Evolutionary conservation across 2,888 invertebrate genomes (phyloP), one percentile per base, ranked within the genome.

Genomic region (Teinopalpus imperialis): DNA sequence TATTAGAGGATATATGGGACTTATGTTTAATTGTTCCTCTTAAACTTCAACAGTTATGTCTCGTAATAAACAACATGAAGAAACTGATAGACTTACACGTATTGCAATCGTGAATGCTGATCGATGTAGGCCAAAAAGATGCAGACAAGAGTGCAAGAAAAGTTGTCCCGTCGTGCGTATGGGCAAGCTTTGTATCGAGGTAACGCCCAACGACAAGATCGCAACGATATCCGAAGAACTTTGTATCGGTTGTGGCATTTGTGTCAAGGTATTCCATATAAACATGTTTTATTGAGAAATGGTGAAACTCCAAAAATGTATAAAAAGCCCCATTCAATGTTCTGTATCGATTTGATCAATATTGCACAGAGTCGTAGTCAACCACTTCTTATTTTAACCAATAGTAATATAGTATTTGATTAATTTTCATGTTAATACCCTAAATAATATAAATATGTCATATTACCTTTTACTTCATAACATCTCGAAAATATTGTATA

Each of bases 151-250:
- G 72, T 99, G 99, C 89, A 99, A 99, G 77, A 97, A 97, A 71
- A 97, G 97, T 41, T 99, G 99, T 81, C 99, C 99, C 0, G 99
- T 99, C 45, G 98, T 98, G 50, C 93, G 99, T 59, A 98, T 98
- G 97, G 99, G 99, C 72, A 99, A 99, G 83, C 92, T 99, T 26
- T 99, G 99, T 80, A 99, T 99, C 68, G 98, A 99, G 91, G 99
- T 99, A 27, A 93, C 94, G 30, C 95, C 98, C 6, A 96, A 96
- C 65, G 97, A 96, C 67, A 99, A 99, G 89, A 97, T 99, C 61
- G 98, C 99, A 24, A 93, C 94, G 29, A 97, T 99, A 74, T 99
- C 99, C 32, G 99, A 99, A 86, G 98, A 98, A 78, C 90, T 99
- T 2, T 99, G 99, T 83, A 99, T 99, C 66, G 99, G 99, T 66